These are phyloP conservation scores for Drosophila ambigua DNA, from an alignment of 1,140 invertebrate genomes.

Conservation along the genomic window DNA sequence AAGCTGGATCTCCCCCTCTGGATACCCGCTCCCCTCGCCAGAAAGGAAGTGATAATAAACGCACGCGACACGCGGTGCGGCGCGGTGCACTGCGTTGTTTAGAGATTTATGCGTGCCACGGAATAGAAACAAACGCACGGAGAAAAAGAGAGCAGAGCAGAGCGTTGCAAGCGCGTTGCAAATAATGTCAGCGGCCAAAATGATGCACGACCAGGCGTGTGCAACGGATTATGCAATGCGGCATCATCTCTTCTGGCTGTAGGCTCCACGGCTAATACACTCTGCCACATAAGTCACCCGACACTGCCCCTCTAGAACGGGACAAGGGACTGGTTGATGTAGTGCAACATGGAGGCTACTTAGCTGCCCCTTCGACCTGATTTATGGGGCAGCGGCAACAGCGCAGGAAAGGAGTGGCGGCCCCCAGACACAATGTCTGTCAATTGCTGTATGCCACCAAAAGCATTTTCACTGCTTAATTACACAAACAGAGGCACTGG, in stretches of 20 bases:
- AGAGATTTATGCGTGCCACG: conserved; percentile 79
- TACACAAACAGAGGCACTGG: conserved; percentile 26
- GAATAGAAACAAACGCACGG: conserved; percentile 21
- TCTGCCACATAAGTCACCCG: conserved; percentile 70
- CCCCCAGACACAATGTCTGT: conserved; percentile 69
- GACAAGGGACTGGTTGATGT: conserved; percentile 52
- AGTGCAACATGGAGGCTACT: conserved; percentile 71
- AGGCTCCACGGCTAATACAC: conserved; percentile 46
- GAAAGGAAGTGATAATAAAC: conserved; percentile 77
- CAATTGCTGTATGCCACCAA: conserved; percentile 68
- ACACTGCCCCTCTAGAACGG: not conserved
- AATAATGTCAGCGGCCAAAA: conserved; percentile 76
- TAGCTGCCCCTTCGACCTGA: conserved; percentile 57
- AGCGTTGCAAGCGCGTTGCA: conserved; percentile 55
- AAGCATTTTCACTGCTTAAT: conserved; percentile 73
- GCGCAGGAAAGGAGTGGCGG: not conserved
- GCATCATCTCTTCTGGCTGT: conserved; percentile 46
- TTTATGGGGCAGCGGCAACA: conserved; percentile 54
- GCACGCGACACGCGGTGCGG: conserved; percentile 67
- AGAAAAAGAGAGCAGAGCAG: conserved; percentile 22
- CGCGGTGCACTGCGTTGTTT: conserved; percentile 49
- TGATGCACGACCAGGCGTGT: conserved; percentile 63
- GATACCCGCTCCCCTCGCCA: conserved; percentile 15
- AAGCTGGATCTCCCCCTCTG: not conserved
- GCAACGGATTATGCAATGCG: conserved; percentile 71